phyloP scores from a whole-genome alignment of 2,888 invertebrate species.

The Nomada lathburiana region DNA sequence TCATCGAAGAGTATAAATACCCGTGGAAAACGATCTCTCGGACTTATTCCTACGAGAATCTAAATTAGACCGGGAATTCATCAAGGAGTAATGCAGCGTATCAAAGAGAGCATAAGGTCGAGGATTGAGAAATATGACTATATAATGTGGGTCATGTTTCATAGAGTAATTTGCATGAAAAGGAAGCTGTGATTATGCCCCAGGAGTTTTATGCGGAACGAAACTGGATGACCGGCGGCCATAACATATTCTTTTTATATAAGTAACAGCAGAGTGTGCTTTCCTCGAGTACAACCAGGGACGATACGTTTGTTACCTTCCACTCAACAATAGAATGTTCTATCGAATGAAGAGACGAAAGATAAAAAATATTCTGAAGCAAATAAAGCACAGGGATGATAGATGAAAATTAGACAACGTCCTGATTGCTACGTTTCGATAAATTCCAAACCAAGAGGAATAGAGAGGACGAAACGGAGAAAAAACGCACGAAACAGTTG shows the following conservation, averaged over 20 bases:
- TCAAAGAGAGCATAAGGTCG: conserved; percentile 32
- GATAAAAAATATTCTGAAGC: neutral
- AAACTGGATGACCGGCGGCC: neutral
- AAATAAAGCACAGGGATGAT: neutral
- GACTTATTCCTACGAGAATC: too few species aligned
- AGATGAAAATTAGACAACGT: neutral
- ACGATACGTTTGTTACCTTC: neutral
- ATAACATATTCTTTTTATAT: neutral
- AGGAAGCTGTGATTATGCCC: neutral
- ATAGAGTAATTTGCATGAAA: conserved; percentile 48
- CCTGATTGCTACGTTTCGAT: neutral
- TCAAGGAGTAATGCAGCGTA: conserved; percentile 37
- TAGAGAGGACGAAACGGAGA: neutral
- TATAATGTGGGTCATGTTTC: neutral
- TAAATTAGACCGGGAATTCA: conserved; percentile 39
- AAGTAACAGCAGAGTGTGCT: neutral
- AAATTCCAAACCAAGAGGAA: neutral
- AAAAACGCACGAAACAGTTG: neutral
- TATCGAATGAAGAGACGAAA: neutral
- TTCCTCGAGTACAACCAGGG: neutral
- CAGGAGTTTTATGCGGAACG: neutral
- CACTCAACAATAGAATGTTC: neutral
- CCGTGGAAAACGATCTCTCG: too few species aligned
- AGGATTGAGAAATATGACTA: neutral
- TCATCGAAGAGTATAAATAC: too few species aligned